Percentiles rank a stretch among this genome's conserved stretches.
Evolutionary conservation across 1,140 invertebrate species (phyloP).

Genomic region (Eufriesea mexicana): DNA sequence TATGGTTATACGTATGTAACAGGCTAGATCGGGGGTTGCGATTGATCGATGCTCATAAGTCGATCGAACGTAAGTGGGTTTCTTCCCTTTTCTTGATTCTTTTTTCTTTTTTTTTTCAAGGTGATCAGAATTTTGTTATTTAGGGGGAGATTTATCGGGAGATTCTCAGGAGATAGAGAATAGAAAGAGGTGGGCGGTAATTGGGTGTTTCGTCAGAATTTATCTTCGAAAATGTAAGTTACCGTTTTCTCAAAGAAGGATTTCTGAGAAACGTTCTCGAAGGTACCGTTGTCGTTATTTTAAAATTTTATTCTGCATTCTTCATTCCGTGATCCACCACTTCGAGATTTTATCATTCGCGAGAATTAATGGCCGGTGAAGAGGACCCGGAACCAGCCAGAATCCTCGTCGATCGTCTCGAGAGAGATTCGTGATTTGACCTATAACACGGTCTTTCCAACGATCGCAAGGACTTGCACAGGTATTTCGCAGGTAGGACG

Average conservation of each 20-base stretch:
- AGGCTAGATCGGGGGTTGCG: background rate
- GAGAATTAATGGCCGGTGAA: background rate
- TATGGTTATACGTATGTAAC: background rate
- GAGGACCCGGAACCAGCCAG: background rate
- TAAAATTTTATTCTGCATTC: background rate
- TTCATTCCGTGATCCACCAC: background rate
- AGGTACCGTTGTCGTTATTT: background rate
- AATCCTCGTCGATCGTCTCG: background rate
- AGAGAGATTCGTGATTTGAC: slow-evolving; percentile 13
- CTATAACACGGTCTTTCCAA: slow-evolving; percentile 9
- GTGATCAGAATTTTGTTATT: no score
- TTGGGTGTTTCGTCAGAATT: background rate
- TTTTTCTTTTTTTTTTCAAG: background rate
- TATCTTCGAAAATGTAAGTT: background rate
- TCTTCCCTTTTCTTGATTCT: background rate
- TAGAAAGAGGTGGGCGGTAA: background rate
- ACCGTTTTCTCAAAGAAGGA: background rate
- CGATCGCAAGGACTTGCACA: background rate
- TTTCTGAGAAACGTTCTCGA: background rate
- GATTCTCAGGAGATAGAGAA: no score
- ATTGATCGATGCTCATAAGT: no score
- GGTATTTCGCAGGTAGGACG: slow-evolving; percentile 12
- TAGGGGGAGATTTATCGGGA: no score
- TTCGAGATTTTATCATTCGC: no score
- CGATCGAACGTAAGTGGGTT: no score